Conservation (phyloP, 2,113 vertebrate genomes). For the Oryzias curvinotus region DNA sequence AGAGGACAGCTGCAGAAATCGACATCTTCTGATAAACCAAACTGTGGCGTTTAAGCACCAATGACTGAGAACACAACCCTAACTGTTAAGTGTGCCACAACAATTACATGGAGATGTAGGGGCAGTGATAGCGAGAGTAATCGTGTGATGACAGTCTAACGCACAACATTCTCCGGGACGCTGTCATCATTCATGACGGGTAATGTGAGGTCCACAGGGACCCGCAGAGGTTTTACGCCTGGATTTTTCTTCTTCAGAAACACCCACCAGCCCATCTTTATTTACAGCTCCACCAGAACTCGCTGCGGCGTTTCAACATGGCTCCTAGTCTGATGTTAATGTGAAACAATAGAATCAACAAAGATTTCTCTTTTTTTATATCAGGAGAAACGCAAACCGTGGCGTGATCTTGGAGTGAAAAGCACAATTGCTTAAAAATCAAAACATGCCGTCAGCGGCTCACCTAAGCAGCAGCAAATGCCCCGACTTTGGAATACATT, state of each 20-base stretch:
- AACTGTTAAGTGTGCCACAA: constrained; percentile 75
- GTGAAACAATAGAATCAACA: constrained; percentile 69
- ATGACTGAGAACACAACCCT: constrained; percentile 75
- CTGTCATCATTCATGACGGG: constrained; percentile 77
- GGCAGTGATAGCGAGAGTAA: constrained; percentile 77
- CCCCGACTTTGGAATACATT: constrained; percentile 97
- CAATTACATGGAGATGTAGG: constrained; percentile 72
- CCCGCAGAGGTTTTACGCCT: constrained; percentile 65
- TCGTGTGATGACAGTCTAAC: constrained; percentile 82
- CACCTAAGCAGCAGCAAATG: constrained; percentile 84
- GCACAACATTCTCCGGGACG: constrained; percentile 73
- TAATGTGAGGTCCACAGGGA: constrained; percentile 67
- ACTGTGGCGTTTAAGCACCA: constrained; percentile 76
- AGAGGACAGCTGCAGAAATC: constrained; percentile 71
- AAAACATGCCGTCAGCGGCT: constrained; percentile 91
- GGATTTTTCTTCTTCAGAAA: constrained; percentile 57
- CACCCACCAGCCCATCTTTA: constrained; percentile 57
- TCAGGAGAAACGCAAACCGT: constrained; percentile 59
- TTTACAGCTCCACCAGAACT: constrained; percentile 65
- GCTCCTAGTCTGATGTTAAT: constrained; percentile 68
- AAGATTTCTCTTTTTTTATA: constrained; percentile 41
- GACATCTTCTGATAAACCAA: constrained; percentile 78
- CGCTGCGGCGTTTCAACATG: constrained; percentile 48
- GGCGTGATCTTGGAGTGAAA: constrained; percentile 63
- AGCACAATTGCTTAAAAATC: constrained; percentile 83